Evolutionary conservation across 2,797 vertebrate species (phyloP), one percentile per base, ranked within the genome.

Genomic region (Hemitrygon akajei): DNA sequence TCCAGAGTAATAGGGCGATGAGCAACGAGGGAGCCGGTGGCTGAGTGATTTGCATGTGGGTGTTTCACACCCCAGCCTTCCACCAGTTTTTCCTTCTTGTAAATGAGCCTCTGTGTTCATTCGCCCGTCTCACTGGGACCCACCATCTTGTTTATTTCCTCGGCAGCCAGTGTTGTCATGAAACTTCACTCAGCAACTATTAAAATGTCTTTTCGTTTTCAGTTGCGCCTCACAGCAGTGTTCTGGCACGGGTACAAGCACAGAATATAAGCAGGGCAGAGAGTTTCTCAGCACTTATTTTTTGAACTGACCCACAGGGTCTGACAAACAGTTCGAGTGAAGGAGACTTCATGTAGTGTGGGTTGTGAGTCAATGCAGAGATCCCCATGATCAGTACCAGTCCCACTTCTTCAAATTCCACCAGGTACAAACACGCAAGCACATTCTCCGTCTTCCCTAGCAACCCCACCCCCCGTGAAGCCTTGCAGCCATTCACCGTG

Each of bases 51-150:
- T 89, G n/a, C 63, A 66, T 89, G 58, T 34, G 86, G 63, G 60
- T 22, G 7, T 40, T 91, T 71, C 87, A 71, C 66, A 71, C 87
- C 87, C 37, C 63, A 71, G 20, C n/a, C 34, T 34, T 40, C n/a
- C 87, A 16, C 20, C 18, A 91, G 66, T 91, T 91, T 71, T 71
- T 71, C 34, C 34, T 69, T 0, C 87, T 27, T 91, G 63, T 91
- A 66, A 91, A 91, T 22, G 87, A 40, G 37, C 18, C 66, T 91
- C 87, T 69, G 87, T 91, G 40, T 91, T 91, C 87, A 71, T 91
- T 91, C 87, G 37, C 11, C 20, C 30, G 22, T 25, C 34, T 37
- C n/a, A 16, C 18, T 37, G 87, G 18, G 66, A 71, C n/a, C 37
- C 71, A 34, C 60, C 34, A 20, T 20, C 87, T 91, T 91, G n/a